Evolutionary conservation across 2,888 invertebrate species (phyloP).

Genomic region (Nebria brevicollis): DNA sequence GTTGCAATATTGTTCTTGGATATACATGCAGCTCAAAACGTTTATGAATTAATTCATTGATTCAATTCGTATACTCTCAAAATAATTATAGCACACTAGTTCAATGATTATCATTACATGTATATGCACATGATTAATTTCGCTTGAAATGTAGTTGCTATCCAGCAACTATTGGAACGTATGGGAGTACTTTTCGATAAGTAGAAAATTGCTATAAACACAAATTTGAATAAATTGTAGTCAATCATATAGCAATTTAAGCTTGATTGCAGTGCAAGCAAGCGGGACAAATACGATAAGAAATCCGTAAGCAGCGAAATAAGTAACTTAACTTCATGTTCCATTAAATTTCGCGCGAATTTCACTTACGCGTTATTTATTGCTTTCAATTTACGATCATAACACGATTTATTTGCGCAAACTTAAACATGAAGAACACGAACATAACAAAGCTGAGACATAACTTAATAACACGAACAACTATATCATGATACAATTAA

Average conservation of each 20-base stretch:
- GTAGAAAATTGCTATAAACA: not conserved
- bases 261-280: not conserved
- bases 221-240: not conserved
- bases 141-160: no score
- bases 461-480: not conserved
- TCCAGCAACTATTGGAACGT: no score
- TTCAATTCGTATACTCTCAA: no score
- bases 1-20: no score
- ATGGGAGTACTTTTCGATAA: not conserved
- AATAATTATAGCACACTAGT: no score
- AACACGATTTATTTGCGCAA: not conserved
- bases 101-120: no score
- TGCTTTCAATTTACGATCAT: not conserved
- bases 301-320: not conserved
- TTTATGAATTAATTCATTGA: no score
- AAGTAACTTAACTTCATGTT: conserved; percentile 22
- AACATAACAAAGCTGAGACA: not conserved
- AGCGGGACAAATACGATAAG: not conserved
- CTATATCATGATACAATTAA: not conserved
- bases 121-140: not conserved
- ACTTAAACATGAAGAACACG: conserved; percentile 3
- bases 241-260: not conserved
- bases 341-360: not conserved
- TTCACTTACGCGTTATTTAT: not conserved
- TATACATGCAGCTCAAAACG: no score